phyloP scores from a whole-genome alignment of 2,888 invertebrate genomes.

The Nysson spinosus region DNA sequence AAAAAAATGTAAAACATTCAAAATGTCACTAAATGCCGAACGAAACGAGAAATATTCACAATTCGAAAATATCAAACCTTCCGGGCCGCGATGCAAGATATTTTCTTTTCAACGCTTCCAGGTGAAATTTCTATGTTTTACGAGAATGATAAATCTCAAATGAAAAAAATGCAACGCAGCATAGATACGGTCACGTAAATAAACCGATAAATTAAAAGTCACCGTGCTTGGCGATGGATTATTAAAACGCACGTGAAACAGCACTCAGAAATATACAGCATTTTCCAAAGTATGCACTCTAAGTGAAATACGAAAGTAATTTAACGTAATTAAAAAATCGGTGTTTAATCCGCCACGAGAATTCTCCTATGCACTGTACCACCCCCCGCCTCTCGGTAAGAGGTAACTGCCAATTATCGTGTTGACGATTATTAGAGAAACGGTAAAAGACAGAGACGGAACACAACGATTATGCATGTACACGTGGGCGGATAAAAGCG shows the following conservation, averaged over 20 bases:
- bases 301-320: no score
- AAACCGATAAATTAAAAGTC: slow-evolving; percentile 1
- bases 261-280: background rate
- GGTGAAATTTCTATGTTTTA: background rate
- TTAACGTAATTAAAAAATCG: no score
- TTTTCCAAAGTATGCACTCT: no score
- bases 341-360: background rate
- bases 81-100: slow-evolving; percentile 9
- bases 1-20: no score
- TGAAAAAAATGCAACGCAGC: slow-evolving; percentile 1
- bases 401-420: slow-evolving; percentile 30
- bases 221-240: background rate
- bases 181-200: background rate
- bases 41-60: background rate
- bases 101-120: background rate
- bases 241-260: background rate
- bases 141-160: background rate
- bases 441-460: slow-evolving; percentile 71
- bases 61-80: slow-evolving; percentile 25
- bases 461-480: slow-evolving; percentile 75
- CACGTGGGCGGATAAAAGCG: slow-evolving; percentile 75
- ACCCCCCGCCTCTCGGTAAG: slow-evolving; percentile 6
- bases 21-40: background rate
- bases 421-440: slow-evolving; percentile 59
- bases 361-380: no score